A percentile compares a stretch with the other conserved stretches of the same genome.
phyloP scores from a whole-genome alignment of 1,140 invertebrate species.

The Drosophila mauritiana region DNA sequence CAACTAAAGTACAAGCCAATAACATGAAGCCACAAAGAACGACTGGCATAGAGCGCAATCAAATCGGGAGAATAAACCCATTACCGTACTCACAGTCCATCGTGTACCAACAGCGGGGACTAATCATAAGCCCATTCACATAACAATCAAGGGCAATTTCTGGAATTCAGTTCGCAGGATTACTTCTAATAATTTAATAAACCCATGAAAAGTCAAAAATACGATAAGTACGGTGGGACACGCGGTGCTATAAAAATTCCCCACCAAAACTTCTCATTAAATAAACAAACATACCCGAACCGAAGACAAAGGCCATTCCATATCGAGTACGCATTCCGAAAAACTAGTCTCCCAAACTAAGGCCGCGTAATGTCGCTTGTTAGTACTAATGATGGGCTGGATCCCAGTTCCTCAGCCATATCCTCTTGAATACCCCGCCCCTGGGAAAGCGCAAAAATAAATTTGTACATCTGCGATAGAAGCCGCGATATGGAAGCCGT shows the following conservation, averaged over 20 bases:
- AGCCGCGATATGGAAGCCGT: constrained; percentile 66
- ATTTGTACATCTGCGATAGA: constrained; percentile 75
- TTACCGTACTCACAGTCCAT: constrained; percentile 33
- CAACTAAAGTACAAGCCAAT: constrained; percentile 26
- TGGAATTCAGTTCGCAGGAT: constrained; percentile 58
- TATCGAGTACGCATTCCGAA: constrained; percentile 69
- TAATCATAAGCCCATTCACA: constrained; percentile 40
- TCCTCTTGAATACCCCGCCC: background rate
- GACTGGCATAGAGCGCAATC: constrained; percentile 25
- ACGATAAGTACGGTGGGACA: constrained; percentile 57
- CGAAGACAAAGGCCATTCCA: constrained; percentile 35
- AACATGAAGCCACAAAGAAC: constrained; percentile 12
- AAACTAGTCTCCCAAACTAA: constrained; percentile 46
- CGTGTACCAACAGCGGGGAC: constrained; percentile 1
- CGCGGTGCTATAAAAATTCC: constrained; percentile 68
- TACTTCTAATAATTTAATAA: constrained; percentile 74
- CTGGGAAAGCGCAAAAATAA: constrained; percentile 62
- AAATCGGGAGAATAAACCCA: constrained; percentile 39
- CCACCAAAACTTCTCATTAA: constrained; percentile 55
- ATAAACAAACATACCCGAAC: constrained; percentile 67
- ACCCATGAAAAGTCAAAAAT: constrained; percentile 79
- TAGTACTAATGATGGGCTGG: constrained; percentile 76
- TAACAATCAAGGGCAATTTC: constrained; percentile 62
- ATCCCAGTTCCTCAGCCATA: constrained; percentile 1
- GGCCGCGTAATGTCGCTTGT: constrained; percentile 76